Conservation (phyloP, 1,140 invertebrate genomes). For the Megalopta genalis region DNA sequence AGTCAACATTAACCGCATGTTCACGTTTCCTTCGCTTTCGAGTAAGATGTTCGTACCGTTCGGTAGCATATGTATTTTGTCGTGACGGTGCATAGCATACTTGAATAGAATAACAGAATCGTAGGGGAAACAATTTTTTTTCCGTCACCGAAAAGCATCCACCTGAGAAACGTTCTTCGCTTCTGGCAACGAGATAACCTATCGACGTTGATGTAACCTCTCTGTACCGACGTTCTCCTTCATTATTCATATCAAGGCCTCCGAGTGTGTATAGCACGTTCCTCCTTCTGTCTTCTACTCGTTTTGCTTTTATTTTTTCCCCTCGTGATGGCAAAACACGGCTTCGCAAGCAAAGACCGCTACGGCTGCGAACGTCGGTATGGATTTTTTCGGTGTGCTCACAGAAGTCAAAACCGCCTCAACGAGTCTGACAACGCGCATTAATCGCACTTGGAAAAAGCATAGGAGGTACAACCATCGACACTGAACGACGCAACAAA, state of each 20-base stretch:
- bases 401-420: constrained; percentile 26
- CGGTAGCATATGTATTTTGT: no score
- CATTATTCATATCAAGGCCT: constrained; percentile 52
- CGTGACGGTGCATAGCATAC: no score
- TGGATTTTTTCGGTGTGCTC: constrained; percentile 26
- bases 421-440: constrained; percentile 28
- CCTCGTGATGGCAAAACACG: constrained; percentile 35
- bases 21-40: background rate
- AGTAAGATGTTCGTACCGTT: background rate
- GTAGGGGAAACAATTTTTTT: background rate
- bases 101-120: background rate
- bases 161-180: background rate
- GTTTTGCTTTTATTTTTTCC: background rate
- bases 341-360: background rate
- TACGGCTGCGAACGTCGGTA: constrained; percentile 38
- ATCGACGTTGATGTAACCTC: constrained; percentile 44
- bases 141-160: constrained; percentile 6
- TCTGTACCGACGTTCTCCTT: constrained; percentile 44
- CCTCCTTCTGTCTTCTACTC: background rate
- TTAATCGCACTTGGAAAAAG: constrained; percentile 16
- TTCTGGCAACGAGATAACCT: constrained; percentile 23
- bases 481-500: background rate
- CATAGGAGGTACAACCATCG: background rate
- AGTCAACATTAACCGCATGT: background rate
- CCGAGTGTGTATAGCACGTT: background rate